Conservation (phyloP, 2,113 vertebrate genomes). For the Nymphicus hollandicus region DNA sequence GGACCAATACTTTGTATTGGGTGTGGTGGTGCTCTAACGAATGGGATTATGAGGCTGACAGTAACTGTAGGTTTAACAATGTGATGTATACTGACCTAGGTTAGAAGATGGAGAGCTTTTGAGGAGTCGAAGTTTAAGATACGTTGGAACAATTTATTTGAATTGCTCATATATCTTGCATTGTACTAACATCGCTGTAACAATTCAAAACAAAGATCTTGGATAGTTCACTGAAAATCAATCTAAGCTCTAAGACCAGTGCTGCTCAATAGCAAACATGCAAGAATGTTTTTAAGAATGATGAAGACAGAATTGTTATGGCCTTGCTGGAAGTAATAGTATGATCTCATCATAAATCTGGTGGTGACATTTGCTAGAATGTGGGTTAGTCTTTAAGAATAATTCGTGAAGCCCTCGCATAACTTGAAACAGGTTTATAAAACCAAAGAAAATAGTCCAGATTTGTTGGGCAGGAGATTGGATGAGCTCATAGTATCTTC, state of each 20-base stretch:
- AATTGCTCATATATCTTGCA: neutral
- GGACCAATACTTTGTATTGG: neutral
- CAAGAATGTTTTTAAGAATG: neutral
- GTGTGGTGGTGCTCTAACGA: neutral
- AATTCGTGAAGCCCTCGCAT: neutral
- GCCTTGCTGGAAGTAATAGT: neutral
- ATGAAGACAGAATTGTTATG: neutral
- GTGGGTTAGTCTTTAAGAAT: neutral
- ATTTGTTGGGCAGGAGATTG: neutral
- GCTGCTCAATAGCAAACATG: neutral
- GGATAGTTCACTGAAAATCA: neutral
- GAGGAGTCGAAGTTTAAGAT: neutral
- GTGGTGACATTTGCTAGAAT: neutral
- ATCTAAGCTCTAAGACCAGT: neutral
- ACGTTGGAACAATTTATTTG: neutral
- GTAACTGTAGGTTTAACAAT: neutral
- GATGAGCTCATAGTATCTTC: neutral
- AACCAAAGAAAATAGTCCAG: neutral
- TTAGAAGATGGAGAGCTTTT: neutral
- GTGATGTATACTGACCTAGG: neutral
- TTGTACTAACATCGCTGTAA: neutral
- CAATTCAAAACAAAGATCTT: neutral
- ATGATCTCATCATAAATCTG: neutral
- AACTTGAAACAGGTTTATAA: neutral
- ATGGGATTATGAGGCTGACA: neutral